Conservation (phyloP, 2,113 vertebrate genomes). For the Perognathus longimembris region DNA sequence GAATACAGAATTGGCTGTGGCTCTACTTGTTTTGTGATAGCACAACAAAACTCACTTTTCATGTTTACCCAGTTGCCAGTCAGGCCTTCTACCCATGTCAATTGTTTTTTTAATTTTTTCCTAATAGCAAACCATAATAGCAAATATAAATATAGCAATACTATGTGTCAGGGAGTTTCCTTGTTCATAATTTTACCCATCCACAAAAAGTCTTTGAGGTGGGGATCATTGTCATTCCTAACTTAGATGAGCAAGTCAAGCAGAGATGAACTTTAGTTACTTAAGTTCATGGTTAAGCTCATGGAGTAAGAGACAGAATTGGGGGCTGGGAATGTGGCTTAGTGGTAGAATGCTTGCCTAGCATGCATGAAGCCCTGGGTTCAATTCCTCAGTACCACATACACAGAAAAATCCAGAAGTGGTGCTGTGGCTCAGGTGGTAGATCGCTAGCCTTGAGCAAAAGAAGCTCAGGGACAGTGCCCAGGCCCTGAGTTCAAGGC, state of each 20-base stretch:
- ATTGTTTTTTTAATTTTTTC: background rate
- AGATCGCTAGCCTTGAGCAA: too few relatives aligned
- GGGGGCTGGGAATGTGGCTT: too few relatives aligned
- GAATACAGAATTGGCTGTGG: slow-evolving; percentile 18
- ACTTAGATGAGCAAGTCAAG: background rate
- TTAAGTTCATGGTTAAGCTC: background rate
- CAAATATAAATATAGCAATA: background rate
- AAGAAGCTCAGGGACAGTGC: too few relatives aligned
- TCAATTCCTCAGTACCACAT: too few relatives aligned
- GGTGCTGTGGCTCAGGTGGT: too few relatives aligned
- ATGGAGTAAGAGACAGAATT: background rate
- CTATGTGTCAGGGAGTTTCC: background rate
- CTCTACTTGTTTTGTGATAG: background rate
- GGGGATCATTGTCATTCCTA: background rate
- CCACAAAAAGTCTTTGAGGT: background rate
- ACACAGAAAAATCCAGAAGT: too few relatives aligned
- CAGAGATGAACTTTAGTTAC: background rate
- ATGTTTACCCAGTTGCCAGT: background rate
- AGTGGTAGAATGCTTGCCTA: too few relatives aligned
- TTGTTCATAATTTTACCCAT: background rate
- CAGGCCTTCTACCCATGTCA: background rate
- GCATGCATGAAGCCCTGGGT: too few relatives aligned
- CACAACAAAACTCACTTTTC: background rate
- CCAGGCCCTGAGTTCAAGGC: too few relatives aligned
- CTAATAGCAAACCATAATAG: background rate